Conservation (phyloP, 2,888 invertebrate genomes). For the Iphiclides podalirius region DNA sequence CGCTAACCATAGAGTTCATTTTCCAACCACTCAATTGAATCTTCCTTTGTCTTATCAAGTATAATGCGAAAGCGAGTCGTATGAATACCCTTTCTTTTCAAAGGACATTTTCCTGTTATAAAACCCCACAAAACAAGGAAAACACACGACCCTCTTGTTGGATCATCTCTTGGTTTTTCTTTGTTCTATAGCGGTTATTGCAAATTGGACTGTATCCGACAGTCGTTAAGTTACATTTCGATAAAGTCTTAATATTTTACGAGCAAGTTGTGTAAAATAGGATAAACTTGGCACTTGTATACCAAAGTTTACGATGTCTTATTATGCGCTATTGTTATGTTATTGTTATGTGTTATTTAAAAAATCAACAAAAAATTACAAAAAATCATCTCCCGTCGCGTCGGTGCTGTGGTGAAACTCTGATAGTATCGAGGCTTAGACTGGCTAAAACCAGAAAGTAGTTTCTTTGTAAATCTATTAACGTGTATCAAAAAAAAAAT, state of each 20-base stretch:
- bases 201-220: slow-evolving; percentile 6
- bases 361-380: too few species aligned
- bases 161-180: slow-evolving; percentile 1
- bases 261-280: background rate
- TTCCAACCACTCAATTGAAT: slow-evolving; percentile 6
- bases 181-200: background rate
- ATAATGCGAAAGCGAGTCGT: slow-evolving; percentile 8
- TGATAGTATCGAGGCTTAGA: too few species aligned
- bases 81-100: slow-evolving; percentile 15
- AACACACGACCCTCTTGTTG: slow-evolving; percentile 10
- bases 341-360: too few species aligned
- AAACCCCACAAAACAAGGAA: slow-evolving; percentile 8
- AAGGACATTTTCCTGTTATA: slow-evolving; percentile 9
- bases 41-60: slow-evolving; percentile 12
- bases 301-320: background rate
- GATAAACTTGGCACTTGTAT: background rate
- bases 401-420: too few species aligned
- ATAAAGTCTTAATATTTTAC: background rate
- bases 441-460: too few species aligned
- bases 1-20: too few species aligned
- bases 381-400: too few species aligned
- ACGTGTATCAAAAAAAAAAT: too few species aligned
- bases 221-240: background rate
- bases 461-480: too few species aligned
- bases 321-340: too few species aligned